Base-by-base conservation (phyloP, 2,888 invertebrate genomes). In the Drosophila maculinotata region DNA sequence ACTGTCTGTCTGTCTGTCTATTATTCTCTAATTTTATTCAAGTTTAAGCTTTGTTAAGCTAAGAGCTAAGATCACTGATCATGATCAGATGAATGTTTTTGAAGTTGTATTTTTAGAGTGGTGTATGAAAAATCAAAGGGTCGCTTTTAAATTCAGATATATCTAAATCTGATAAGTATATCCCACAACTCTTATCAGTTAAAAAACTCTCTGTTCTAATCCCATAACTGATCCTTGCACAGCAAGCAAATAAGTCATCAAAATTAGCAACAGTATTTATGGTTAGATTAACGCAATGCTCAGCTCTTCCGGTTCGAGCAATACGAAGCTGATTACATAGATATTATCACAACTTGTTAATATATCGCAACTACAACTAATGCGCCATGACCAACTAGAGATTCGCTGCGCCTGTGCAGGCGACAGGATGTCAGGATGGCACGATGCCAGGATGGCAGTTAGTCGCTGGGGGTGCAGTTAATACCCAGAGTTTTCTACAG, bases 381-480 rank as follows among this genome's bases (percentile, higher is more conserved):
- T 75, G 62, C 77, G 36, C 65, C 89, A 79, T 87, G 87, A 83
- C 83, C 72, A 73, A 81, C 35, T 47, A 33, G 8, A 54, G 51
- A 87, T 84, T 88, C 63, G 80, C 35, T 74, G 69, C 76, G 75
- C 78, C 65, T 44, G 48, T 48, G 76, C 26, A 59, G 74, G 67
- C 65, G 53, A 47, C 65, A 59, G 56, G 60, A 39, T 64, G 48
- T 15, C 41, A 53, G 53, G 41, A 49, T 14, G 17, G n/a, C 30
- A 31, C 15, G 39, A 49, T 25, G 14, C 41, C 8, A 39, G 41
- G 9, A 5, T 12, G 12, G 1, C 8, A 39, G 28, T 8, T 9
- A 9, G 28, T 28, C 47, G 36, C 28, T 28, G 41, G 56, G 38
- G 36, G 60, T 60, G 36, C 52, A 47, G 12, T n/a, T 20, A 48